phyloP scores from a whole-genome alignment of 2,888 invertebrate genomes.

The Vesta saturnalis region DNA sequence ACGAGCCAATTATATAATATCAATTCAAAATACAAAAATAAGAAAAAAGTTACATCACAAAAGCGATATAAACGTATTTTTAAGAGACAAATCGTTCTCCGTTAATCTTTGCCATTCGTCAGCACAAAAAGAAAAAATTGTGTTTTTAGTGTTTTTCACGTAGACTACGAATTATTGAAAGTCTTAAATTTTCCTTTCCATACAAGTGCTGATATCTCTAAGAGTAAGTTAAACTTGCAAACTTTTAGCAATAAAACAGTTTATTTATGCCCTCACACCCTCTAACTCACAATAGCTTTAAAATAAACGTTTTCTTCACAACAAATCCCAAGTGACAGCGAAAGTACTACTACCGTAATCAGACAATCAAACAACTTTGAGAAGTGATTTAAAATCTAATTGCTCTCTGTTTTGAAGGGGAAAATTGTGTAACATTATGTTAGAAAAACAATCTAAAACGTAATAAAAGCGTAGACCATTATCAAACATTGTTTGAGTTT shows the following conservation, averaged over 20 bases:
- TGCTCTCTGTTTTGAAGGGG: constrained; percentile 37
- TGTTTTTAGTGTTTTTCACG: too few species aligned
- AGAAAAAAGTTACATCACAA: too few species aligned
- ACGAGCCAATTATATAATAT: too few species aligned
- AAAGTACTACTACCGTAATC: constrained; percentile 31
- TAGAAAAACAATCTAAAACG: too few species aligned
- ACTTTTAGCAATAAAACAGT: constrained; percentile 33
- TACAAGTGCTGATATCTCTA: constrained; percentile 30
- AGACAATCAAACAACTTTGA: constrained; percentile 41
- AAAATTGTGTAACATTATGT: neutral
- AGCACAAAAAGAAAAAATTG: too few species aligned
- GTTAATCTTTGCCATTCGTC: too few species aligned
- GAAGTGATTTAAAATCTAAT: constrained; percentile 38
- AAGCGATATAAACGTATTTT: too few species aligned
- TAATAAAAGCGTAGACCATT: too few species aligned
- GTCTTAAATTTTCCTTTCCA: constrained; percentile 21
- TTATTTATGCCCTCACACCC: constrained; percentile 33
- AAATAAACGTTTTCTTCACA: constrained; percentile 37
- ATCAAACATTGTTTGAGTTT: too few species aligned
- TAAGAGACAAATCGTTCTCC: too few species aligned
- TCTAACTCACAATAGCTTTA: constrained; percentile 31
- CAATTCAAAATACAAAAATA: too few species aligned
- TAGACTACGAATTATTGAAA: too few species aligned
- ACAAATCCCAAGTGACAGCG: constrained; percentile 22
- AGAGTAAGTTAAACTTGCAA: constrained; percentile 26